Evolutionary conservation across 2,797 vertebrate genomes (phyloP).

Genomic region (Pristis pectinata): DNA sequence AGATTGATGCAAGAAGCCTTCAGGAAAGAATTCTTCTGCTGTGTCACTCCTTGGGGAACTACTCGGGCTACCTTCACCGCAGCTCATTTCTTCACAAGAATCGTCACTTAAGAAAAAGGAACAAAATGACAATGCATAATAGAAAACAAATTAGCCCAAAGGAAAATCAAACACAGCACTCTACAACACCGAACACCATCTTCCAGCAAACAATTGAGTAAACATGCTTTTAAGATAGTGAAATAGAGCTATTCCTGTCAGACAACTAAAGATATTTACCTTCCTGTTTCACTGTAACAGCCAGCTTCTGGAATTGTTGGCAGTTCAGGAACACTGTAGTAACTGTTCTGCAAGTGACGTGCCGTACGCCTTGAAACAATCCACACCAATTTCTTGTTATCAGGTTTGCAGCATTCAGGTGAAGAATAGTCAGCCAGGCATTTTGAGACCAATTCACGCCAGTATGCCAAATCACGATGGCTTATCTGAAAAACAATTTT

Average conservation of each 20-base stretch:
- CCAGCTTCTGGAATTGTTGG: constrained; percentile 86
- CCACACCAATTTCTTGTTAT: constrained; percentile 89
- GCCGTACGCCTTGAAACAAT: constrained; percentile 89
- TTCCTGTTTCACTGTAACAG: constrained; percentile 75
- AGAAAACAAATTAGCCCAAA: background rate
- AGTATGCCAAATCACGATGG: constrained; percentile 73
- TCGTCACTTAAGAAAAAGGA: constrained; percentile 69
- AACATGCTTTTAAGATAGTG: background rate
- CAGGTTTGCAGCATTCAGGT: constrained; percentile 87
- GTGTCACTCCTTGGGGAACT: constrained; percentile 73
- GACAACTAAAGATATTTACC: constrained; percentile 55
- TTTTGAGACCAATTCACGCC: constrained; percentile 81
- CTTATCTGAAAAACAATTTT: constrained; percentile 64
- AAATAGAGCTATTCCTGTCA: background rate
- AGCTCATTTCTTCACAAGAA: constrained; percentile 85
- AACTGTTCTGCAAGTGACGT: constrained; percentile 82
- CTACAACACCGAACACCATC: background rate
- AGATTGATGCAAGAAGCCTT: constrained; percentile 58
- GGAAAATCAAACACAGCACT: background rate
- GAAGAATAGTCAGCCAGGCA: constrained; percentile 87
- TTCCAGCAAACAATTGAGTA: background rate
- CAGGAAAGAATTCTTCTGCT: constrained; percentile 76
- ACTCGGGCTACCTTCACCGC: constrained; percentile 84
- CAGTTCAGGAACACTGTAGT: constrained; percentile 80
- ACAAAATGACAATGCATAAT: background rate